Evolutionary conservation across 2,888 invertebrate species (phyloP), one percentile per base, ranked within the genome.

Genomic region (Andrena haemorrhoa): DNA sequence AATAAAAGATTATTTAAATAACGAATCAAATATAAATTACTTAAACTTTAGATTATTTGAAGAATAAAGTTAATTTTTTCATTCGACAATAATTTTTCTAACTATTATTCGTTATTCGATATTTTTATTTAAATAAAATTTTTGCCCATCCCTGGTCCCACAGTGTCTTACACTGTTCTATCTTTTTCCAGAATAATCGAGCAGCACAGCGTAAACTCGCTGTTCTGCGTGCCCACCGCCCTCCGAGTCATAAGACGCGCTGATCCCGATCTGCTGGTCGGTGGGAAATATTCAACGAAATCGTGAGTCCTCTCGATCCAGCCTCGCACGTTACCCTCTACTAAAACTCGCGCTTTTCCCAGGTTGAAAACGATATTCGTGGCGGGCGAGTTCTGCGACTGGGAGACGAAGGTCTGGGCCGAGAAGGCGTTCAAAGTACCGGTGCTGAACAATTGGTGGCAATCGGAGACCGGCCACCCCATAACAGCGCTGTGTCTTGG

Each of bases 361-460:
- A 94, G 94, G 8, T 93, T 97, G 80, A 95, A 96, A 83, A 95
- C 95, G 1, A 95, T 98, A 73, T 98, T 97, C 93, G 96, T 98
- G 5, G 98, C 98, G 63, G 99, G 99, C 0, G 99, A 99, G 92
- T 98, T 98, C 91, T 98, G 98, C 92, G 99, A 99, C 92, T 96
- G 97, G 87, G 98, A 98, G 91, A 98, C 98, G 0, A 97, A 98
- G 94, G 91, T 94, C 7, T 98, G 97, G 97, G 96, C 96, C 5
- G 96, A 96, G 90, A 95, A 95, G 77, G 95, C 94, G 7, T 97
- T 98, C 90, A 95, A 96, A 75, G 96, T 96, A 8, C 97, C 97
- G 0, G 95, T 98, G 2, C 93, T 98, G 71, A 98, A 99, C 93
- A 97, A 99, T 93, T 99, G 98, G 98, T 99, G 99, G 98, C 99